These are phyloP conservation scores for Endomychus coccineus DNA, from an alignment of 2,888 invertebrate genomes.

Conservation along the genomic window DNA sequence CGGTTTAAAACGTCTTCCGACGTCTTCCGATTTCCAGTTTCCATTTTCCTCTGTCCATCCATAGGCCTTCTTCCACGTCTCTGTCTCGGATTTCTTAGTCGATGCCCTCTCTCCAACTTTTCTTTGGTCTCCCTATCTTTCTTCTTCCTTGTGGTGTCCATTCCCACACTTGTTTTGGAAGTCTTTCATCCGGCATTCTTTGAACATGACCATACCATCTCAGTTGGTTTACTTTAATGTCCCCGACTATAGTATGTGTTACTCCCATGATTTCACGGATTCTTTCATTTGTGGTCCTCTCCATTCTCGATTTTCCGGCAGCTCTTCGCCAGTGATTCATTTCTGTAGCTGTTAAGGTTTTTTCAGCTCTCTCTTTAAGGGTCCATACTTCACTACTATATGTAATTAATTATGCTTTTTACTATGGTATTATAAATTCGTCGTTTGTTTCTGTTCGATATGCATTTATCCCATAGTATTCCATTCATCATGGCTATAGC, in stretches of 20 bases:
- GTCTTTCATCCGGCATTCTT: too few species aligned
- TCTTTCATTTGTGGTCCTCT: not conserved
- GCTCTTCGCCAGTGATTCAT: constrained; percentile 1
- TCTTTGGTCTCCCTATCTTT: too few species aligned
- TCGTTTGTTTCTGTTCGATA: not conserved
- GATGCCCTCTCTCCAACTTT: too few species aligned
- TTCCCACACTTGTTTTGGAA: too few species aligned
- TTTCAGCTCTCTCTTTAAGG: constrained; percentile 1
- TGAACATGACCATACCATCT: not conserved
- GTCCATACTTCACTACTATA: constrained; percentile 1
- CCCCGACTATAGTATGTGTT: not conserved
- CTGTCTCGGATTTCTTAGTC: too few species aligned
- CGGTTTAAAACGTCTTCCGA: too few species aligned
- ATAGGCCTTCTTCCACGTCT: too few species aligned
- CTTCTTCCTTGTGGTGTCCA: too few species aligned
- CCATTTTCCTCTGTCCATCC: too few species aligned
- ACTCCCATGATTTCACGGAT: not conserved
- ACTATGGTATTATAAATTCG: not conserved
- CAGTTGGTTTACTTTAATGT: constrained; percentile 1
- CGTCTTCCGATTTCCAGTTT: too few species aligned
- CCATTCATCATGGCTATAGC: not conserved
- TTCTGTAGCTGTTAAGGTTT: not conserved
- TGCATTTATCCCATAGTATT: constrained; percentile 1
- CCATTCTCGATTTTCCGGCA: constrained; percentile 1
- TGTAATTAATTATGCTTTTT: not conserved